Percentiles rank a stretch among this genome's conserved stretches.
phyloP scores from a whole-genome alignment of 2,888 invertebrate species.

The Amphipyra berbera region DNA sequence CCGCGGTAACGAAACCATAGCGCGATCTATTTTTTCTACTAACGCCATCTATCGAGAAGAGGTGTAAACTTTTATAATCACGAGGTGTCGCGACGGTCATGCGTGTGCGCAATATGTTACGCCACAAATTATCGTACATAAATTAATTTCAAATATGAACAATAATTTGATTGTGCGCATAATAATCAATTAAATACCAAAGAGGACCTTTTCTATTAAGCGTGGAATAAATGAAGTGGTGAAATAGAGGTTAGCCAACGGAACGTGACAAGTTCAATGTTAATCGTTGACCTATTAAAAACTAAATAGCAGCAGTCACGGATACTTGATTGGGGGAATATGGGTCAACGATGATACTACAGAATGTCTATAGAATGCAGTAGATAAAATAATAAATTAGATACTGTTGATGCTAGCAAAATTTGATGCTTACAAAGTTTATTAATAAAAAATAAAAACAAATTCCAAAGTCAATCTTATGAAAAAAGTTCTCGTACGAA shows the following conservation, averaged over 20 bases:
- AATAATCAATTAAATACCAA: background rate
- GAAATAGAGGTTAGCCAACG: conserved; percentile 35
- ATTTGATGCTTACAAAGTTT: background rate
- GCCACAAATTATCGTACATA: too few species aligned
- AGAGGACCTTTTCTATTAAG: conserved; percentile 4
- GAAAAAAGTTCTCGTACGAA: too few species aligned
- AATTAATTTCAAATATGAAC: too few species aligned
- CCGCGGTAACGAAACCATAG: too few species aligned
- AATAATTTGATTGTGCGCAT: background rate
- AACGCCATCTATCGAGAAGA: too few species aligned
- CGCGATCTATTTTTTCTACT: too few species aligned
- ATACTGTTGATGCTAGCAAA: background rate
- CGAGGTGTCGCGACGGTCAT: too few species aligned
- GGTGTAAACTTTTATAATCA: too few species aligned
- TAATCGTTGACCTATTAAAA: conserved; percentile 62
- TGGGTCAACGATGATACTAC: conserved; percentile 51
- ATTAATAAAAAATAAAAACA: too few species aligned
- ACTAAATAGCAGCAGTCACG: conserved; percentile 63
- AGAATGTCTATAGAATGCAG: conserved; percentile 5
- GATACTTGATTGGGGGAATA: conserved; percentile 47
- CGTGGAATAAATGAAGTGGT: conserved; percentile 21
- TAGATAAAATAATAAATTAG: background rate
- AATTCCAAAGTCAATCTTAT: too few species aligned
- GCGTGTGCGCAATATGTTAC: too few species aligned
- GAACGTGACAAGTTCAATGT: conserved; percentile 71